Percentiles rank a stretch among this genome's conserved stretches.
Conservation (phyloP, 2,113 vertebrate species). For the Hippocampus abdominalis region DNA sequence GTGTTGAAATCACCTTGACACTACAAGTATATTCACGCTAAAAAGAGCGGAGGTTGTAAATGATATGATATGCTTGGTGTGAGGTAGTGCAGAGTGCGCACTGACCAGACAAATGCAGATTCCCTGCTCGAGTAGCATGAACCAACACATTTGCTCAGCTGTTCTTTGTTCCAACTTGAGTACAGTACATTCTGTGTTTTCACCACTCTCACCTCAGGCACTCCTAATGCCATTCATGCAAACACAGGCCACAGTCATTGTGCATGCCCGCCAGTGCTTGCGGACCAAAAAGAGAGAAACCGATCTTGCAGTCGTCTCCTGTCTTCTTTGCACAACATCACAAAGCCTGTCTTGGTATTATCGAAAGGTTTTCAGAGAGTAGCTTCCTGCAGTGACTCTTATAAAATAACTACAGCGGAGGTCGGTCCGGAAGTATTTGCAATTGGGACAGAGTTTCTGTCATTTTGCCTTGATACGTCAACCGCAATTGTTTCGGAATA, state of each 20-base stretch:
- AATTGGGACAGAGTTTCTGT: not conserved
- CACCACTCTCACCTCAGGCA: slow-evolving; percentile 33
- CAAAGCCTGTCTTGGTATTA: slow-evolving; percentile 1
- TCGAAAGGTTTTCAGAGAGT: not conserved
- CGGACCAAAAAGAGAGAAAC: slow-evolving; percentile 14
- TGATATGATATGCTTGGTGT: not conserved
- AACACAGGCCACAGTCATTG: slow-evolving; percentile 12
- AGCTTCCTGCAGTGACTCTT: slow-evolving; percentile 12
- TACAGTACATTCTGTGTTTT: slow-evolving; percentile 35
- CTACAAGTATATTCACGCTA: slow-evolving; percentile 3
- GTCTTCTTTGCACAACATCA: slow-evolving; percentile 21
- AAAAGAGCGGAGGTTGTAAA: slow-evolving; percentile 1
- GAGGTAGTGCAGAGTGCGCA: slow-evolving; percentile 12
- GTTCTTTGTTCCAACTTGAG: slow-evolving; percentile 16
- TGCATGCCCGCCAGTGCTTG: slow-evolving; percentile 1
- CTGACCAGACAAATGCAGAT: slow-evolving; percentile 17
- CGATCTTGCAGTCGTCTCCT: not conserved
- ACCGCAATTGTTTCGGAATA: not conserved
- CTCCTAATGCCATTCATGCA: slow-evolving; percentile 35
- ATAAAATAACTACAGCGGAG: not conserved
- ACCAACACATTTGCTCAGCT: slow-evolving; percentile 33
- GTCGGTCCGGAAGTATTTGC: not conserved
- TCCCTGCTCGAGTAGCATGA: slow-evolving; percentile 13
- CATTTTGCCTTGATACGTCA: not conserved
- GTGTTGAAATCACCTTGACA: not conserved